A percentile compares a stretch with the other conserved stretches of the same genome.
phyloP scores from a whole-genome alignment of 2,797 vertebrate genomes.

The Poliocrania exsul region DNA sequence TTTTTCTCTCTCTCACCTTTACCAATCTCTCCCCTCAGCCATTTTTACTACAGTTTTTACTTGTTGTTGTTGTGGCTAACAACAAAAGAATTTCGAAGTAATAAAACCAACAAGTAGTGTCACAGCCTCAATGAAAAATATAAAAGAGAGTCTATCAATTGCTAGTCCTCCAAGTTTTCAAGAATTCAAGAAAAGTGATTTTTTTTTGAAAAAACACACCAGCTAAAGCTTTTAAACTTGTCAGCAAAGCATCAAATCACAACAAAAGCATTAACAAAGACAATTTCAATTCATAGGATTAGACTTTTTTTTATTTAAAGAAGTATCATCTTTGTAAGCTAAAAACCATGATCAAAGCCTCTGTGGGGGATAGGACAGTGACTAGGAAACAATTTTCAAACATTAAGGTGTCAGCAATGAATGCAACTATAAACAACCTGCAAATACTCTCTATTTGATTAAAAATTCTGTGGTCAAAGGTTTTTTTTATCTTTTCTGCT shows the following conservation, averaged over 20 bases:
- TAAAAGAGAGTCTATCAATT: not conserved
- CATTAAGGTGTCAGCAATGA: not conserved
- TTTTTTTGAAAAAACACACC: not conserved
- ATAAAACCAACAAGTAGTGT: not conserved
- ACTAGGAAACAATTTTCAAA: not conserved
- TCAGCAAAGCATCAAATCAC: not conserved
- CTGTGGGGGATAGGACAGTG: not conserved
- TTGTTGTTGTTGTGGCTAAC: not conserved
- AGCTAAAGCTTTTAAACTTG: not conserved
- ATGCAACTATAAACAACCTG: not conserved
- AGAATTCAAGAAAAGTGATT: not conserved
- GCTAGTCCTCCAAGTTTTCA: not conserved
- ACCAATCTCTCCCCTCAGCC: not conserved
- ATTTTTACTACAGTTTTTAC: not conserved
- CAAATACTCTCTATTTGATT: not conserved
- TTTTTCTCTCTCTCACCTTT: not conserved
- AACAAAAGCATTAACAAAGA: not conserved
- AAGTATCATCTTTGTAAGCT: not conserved
- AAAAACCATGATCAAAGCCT: not conserved
- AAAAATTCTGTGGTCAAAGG: not conserved
- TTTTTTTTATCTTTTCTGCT: not conserved
- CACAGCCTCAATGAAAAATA: not conserved
- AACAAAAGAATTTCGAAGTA: not conserved
- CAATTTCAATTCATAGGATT: not conserved
- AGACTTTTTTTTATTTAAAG: not conserved